These are phyloP conservation scores for Spatulosminthurus flaviceps DNA, from an alignment of 2,888 invertebrate species.

Conservation along the genomic window DNA sequence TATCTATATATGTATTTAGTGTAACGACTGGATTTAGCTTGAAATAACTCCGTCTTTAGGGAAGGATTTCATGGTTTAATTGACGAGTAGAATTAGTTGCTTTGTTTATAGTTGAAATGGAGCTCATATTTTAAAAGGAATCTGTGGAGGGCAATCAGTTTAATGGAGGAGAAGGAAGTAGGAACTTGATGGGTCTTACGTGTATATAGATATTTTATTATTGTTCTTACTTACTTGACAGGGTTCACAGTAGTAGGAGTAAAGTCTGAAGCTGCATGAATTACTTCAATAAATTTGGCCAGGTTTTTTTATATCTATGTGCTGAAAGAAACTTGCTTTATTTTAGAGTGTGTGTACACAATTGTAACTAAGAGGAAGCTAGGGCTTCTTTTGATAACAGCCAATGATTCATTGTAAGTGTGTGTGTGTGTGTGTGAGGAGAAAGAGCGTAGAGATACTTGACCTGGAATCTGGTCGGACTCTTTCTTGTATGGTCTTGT, in stretches of 20 bases:
- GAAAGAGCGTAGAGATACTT: not conserved
- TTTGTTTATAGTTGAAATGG: slow-evolving; percentile 7
- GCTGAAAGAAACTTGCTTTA: not conserved
- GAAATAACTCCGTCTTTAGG: not conserved
- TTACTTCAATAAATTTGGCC: not conserved
- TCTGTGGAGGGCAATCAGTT: not conserved
- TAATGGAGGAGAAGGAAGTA: not conserved
- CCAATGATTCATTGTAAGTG: not conserved
- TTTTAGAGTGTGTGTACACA: no score
- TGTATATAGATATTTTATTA: no score
- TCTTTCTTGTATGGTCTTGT: not conserved
- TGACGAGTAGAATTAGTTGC: slow-evolving; percentile 16
- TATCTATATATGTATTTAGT: no score
- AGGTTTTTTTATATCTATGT: not conserved
- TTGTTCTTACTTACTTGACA: no score
- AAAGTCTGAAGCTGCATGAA: no score
- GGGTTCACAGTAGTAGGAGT: no score
- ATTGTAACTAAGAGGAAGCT: no score
- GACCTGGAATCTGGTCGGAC: not conserved
- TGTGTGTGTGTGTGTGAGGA: not conserved
- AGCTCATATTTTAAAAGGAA: not conserved
- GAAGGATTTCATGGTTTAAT: slow-evolving; percentile 38
- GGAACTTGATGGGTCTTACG: not conserved
- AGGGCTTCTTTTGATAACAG: not conserved
- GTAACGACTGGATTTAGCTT: no score